These are phyloP conservation scores for Hydrophis major DNA, from an alignment of 2,797 vertebrate genomes.

Conservation along the genomic window DNA sequence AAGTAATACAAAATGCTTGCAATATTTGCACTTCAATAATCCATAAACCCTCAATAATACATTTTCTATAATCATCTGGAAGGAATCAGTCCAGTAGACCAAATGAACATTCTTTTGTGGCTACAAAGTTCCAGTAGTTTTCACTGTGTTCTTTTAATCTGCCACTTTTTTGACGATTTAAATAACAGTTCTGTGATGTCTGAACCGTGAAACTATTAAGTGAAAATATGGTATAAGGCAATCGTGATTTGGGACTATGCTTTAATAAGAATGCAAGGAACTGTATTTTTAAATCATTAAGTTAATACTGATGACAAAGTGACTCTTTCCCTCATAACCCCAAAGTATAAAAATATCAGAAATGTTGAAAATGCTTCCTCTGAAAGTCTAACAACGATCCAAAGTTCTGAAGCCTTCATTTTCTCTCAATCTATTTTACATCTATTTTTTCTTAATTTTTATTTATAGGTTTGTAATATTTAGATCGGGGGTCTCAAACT, in stretches of 20 bases:
- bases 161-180: background rate
- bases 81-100: background rate
- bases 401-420: background rate
- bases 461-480: background rate
- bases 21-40: background rate
- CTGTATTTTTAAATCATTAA: background rate
- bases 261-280: background rate
- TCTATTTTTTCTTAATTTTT: background rate
- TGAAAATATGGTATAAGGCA: background rate
- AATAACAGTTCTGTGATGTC: background rate
- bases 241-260: background rate
- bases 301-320: background rate
- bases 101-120: background rate
- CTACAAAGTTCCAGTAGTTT: background rate
- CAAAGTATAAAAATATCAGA: background rate
- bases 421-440: background rate
- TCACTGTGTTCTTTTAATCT: too few relatives aligned
- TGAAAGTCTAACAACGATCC: background rate
- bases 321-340: background rate
- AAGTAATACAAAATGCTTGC: background rate
- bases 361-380: background rate
- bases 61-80: background rate
- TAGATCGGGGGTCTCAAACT: background rate
- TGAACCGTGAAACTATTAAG: background rate
- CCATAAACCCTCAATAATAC: background rate